phyloP scores from a whole-genome alignment of 1,140 invertebrate genomes.

The Drosophila ironensis region DNA sequence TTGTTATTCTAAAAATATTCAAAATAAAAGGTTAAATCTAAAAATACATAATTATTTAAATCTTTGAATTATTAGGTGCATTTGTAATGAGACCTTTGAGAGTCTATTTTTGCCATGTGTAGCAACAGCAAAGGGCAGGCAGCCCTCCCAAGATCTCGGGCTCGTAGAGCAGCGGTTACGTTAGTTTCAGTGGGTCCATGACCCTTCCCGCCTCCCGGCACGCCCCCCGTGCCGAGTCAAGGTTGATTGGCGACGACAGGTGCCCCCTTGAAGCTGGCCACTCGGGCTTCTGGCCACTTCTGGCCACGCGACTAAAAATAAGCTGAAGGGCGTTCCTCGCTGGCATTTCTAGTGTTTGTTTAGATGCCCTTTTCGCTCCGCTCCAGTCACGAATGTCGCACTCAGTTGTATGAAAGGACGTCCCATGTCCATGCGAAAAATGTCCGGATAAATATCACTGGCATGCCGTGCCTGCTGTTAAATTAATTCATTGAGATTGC shows the following conservation, averaged over 20 bases:
- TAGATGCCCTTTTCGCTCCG: constrained; percentile 45
- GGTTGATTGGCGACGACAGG: constrained; percentile 64
- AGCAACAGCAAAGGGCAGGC: constrained; percentile 7
- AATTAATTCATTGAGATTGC: constrained; percentile 10
- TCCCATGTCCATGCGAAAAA: constrained; percentile 12
- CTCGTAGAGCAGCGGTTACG: constrained; percentile 9
- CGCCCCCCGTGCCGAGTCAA: constrained; percentile 29
- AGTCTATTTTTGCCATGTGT: neutral
- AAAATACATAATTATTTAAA: no score
- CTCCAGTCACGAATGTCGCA: constrained; percentile 21
- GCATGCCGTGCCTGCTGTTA: neutral
- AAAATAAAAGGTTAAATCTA: no score
- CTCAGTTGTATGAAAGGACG: constrained; percentile 1
- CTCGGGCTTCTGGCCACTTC: constrained; percentile 37
- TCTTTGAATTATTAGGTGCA: no score
- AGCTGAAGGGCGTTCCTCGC: constrained; percentile 35
- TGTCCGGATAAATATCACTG: constrained; percentile 1
- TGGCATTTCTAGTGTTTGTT: constrained; percentile 40
- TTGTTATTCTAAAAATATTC: no score
- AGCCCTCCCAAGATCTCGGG: no score
- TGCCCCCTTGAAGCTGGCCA: constrained; percentile 46
- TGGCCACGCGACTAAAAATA: constrained; percentile 49
- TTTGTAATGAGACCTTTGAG: no score
- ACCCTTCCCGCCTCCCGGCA: constrained; percentile 7
- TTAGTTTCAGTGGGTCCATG: constrained; percentile 14